These are phyloP conservation scores for Phainopepla nitens DNA, from an alignment of 2,113 vertebrate species.

Conservation along the genomic window DNA sequence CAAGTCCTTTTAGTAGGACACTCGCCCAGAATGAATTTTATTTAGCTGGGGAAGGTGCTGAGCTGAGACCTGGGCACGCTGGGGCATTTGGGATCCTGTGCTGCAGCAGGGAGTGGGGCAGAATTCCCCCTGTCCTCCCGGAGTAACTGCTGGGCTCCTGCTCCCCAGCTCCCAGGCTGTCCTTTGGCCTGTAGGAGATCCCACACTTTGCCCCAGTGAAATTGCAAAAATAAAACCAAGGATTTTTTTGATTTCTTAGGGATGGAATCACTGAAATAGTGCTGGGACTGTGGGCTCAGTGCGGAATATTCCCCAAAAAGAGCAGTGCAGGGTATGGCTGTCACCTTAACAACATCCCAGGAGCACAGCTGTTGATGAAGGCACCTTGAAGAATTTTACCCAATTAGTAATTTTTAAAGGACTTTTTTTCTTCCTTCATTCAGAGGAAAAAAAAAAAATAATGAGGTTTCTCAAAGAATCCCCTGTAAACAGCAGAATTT, in stretches of 20 bases:
- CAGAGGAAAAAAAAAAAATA: neutral
- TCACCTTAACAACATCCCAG: fast-evolving
- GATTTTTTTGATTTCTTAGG: fast-evolving
- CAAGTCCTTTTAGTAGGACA: fast-evolving
- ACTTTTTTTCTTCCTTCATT: neutral
- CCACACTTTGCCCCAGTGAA: fast-evolving
- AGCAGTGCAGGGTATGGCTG: fast-evolving
- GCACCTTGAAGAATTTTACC: neutral
- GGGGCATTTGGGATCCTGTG: neutral
- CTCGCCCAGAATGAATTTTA: fast-evolving
- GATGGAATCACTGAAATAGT: fast-evolving
- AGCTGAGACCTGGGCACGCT: neutral
- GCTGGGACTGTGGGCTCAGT: fast-evolving
- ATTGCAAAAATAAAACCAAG: neutral
- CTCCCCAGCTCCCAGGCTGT: fast-evolving
- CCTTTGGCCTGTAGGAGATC: neutral
- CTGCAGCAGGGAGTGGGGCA: neutral
- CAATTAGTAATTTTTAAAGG: neutral
- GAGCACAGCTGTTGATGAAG: neutral
- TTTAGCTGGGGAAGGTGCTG: neutral
- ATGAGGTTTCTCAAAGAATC: neutral
- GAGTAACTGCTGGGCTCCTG: fast-evolving
- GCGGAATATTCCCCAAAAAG: neutral
- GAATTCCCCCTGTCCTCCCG: fast-evolving
- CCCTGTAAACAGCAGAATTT: neutral